Evolutionary conservation across 2,113 vertebrate genomes (phyloP), one percentile per base, ranked within the genome.

Genomic region (Seriola aureovittata): DNA sequence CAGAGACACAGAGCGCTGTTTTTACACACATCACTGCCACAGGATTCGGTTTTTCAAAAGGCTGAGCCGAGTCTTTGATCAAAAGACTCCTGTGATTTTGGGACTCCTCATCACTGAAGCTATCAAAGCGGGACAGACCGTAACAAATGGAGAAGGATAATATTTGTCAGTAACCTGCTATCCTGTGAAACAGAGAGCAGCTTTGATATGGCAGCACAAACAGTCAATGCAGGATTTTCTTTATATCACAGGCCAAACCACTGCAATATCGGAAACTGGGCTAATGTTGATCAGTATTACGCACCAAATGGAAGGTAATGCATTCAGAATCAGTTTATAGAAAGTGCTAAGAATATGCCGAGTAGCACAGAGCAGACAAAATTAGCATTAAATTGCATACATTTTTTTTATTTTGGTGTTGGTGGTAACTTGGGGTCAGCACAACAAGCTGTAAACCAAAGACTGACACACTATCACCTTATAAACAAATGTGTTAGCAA

Each of bases 1-100:
- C 59, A 84, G 76, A 91, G 58, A 89, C 44, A 88, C 0, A 82
- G 63, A 62, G 40, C 0, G 2, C 2, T 4, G 1, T 55, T 85
- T 91, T 82, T 71, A 84, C 64, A 88, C 81, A 75, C 82, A 71
- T 81, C 81, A 59, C 23, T 71, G 34, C 79, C 50, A 73, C 23
- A 44, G 84, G 75, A 88, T 78, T 59, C 21, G 6, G 16, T 85
- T 85, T 81, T 87, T 87, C 68, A 76, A 90, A 90, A 74, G 76
- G 74, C 69, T 72, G 65, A 65, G 50, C 55, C 0, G 42, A 78
- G 79, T 55, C 84, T 93, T 88, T 92, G 89, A 92, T 92, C 82
- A 73, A 54, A 88, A 80, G 60, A 42, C 75, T 80, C 46, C 63
- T 84, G 90, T 87, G 87, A 89, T 89, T 89, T 78, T 78, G 25